Conservation (phyloP, 2,888 invertebrate species). For the Bugula neritina region DNA sequence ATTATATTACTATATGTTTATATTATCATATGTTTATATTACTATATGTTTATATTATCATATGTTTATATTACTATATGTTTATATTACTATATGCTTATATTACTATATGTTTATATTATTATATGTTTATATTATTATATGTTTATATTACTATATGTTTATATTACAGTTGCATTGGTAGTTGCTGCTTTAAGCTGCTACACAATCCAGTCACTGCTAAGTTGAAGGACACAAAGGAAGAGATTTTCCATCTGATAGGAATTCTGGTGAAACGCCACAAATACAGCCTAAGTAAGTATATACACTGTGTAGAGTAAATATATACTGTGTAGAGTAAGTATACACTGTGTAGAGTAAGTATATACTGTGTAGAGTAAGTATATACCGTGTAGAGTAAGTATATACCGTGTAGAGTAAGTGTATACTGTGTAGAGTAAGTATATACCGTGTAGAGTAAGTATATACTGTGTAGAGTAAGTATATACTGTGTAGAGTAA, state of each 20-base stretch:
- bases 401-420: not conserved
- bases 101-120: no score
- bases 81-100: not conserved
- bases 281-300: conserved; percentile 66
- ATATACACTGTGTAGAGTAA: not conserved
- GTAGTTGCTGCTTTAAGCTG: conserved; percentile 68
- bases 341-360: not conserved
- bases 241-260: conserved; percentile 71
- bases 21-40: no score
- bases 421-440: not conserved
- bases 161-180: conserved; percentile 60
- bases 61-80: not conserved
- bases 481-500: not conserved
- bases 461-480: not conserved
- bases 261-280: conserved; percentile 75
- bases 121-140: not conserved
- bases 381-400: not conserved
- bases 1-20: no score
- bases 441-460: not conserved
- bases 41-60: not conserved
- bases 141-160: not conserved
- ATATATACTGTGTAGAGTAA: not conserved
- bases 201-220: conserved; percentile 53
- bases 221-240: conserved; percentile 62
- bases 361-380: not conserved